Percentiles rank a stretch among this genome's conserved stretches.
Evolutionary conservation across 2,888 invertebrate genomes (phyloP).

Genomic region (Orthosia gothica): DNA sequence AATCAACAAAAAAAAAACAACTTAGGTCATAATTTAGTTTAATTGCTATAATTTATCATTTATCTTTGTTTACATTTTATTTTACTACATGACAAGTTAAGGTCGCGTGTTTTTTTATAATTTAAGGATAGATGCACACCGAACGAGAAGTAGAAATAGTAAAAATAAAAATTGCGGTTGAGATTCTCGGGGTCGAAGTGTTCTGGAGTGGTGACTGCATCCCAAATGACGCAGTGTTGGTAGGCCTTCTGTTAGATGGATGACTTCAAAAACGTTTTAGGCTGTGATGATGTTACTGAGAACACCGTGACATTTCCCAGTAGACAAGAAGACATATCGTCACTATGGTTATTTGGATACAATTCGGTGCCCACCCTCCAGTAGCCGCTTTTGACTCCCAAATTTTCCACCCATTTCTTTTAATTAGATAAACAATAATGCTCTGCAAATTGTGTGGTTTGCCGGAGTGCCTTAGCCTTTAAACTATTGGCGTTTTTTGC

Average conservation of each 20-base stretch:
- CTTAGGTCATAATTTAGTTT: neutral
- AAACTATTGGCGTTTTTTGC: neutral
- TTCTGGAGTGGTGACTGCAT: too few relatives aligned
- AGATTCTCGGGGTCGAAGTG: neutral
- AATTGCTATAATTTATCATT: constrained; percentile 7
- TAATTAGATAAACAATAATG: too few relatives aligned
- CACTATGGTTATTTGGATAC: too few relatives aligned
- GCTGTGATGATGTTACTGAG: too few relatives aligned
- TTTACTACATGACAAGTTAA: neutral
- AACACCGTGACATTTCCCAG: too few relatives aligned
- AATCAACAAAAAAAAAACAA: too few relatives aligned
- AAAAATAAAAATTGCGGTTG: neutral
- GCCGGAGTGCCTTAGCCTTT: neutral
- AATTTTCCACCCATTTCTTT: too few relatives aligned
- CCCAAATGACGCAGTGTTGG: too few relatives aligned
- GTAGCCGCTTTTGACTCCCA: too few relatives aligned
- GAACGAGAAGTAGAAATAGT: neutral
- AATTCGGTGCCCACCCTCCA: neutral
- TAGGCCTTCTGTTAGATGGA: too few relatives aligned
- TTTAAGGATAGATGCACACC: neutral
- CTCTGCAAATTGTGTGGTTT: neutral
- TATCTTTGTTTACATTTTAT: constrained; percentile 2
- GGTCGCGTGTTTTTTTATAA: neutral
- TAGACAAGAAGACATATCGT: too few relatives aligned
- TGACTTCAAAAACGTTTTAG: too few relatives aligned